Percentiles rank a stretch among this genome's conserved stretches.
Evolutionary conservation across 1,140 invertebrate genomes (phyloP).

Genomic region (Scylla paramamosain): DNA sequence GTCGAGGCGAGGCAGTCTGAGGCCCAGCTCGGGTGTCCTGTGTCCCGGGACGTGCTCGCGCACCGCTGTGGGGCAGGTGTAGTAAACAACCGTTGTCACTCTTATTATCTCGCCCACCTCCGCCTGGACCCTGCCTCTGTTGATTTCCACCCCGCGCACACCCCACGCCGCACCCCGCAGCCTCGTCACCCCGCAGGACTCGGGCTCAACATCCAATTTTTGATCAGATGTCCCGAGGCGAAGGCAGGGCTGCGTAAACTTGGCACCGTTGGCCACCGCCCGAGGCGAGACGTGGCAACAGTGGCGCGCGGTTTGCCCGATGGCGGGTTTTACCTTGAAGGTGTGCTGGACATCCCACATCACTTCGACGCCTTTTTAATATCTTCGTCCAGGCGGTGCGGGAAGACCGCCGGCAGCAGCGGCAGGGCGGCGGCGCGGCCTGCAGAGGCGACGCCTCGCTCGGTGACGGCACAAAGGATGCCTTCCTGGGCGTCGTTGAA

Average conservation of each 20-base stretch:
- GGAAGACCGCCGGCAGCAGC: not conserved
- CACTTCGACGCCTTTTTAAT: conserved; percentile 58
- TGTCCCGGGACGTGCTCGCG: conserved; percentile 60
- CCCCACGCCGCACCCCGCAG: not conserved
- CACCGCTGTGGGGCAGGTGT: conserved; percentile 67
- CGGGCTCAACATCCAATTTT: conserved; percentile 10
- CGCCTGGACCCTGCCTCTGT: not conserved
- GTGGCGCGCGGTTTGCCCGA: conserved; percentile 77
- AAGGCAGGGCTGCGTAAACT: conserved; percentile 71
- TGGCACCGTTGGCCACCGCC: conserved; percentile 71
- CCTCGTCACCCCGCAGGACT: not conserved
- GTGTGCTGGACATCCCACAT: conserved; percentile 65
- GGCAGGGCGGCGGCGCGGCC: not conserved
- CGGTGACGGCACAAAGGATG: not conserved
- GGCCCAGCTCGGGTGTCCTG: conserved; percentile 40
- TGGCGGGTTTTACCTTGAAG: conserved; percentile 77
- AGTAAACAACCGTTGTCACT: conserved; percentile 69
- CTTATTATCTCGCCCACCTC: conserved; percentile 41
- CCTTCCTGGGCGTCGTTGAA: conserved; percentile 50
- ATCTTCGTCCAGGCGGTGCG: conserved; percentile 28
- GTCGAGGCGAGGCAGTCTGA: not conserved
- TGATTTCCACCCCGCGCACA: not conserved
- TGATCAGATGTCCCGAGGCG: conserved; percentile 74
- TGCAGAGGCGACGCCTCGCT: not conserved
- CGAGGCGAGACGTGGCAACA: conserved; percentile 76